Evolutionary conservation across 2,888 invertebrate species (phyloP), one percentile per base, ranked within the genome.

Genomic region (Eudemis profundana): DNA sequence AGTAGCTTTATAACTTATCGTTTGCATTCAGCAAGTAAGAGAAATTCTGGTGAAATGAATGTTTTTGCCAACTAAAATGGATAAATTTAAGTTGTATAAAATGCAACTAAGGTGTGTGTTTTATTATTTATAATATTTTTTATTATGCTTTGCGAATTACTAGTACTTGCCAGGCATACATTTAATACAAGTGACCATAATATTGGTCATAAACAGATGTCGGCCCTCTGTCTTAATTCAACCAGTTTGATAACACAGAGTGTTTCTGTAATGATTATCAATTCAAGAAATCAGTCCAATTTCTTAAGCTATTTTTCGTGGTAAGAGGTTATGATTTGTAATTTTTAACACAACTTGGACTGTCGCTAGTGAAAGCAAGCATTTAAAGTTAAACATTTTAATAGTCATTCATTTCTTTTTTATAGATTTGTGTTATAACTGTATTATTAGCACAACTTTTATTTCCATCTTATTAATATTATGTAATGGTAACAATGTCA

Each of bases 111-210:
- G 10, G 27, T 23, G 14, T 4, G 12, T 42, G 17, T 54, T 27
- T 15, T 2, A n/a, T n/a, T n/a, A n/a, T n/a, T n/a, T n/a, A n/a
- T n/a, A n/a, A n/a, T n/a, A n/a, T n/a, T 17, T 42, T 40, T 21
- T 23, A 12, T 33, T 38, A 12, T 27, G 54, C 54, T 42, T 15
- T 42, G 54, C 54, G 54, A 54, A 15, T 40, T 14, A 17, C 17
- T 54, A 8, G 12, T 51, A 14, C 15, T 15, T 40, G 23, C 38
- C 15, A 0, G 5, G 38, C 40, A 4, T 40, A 14, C 23, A 14
- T 53, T 2, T 21, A n/a, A 15, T 1, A 21, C 36, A 53, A n/a
- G n/a, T n/a, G n/a, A n/a, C n/a, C n/a, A n/a, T n/a, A n/a, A n/a
- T n/a, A n/a, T n/a, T n/a, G n/a, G n/a, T n/a, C n/a, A n/a, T n/a